phyloP scores from a whole-genome alignment of 2,797 vertebrate species.

The Nothura maculosa region DNA sequence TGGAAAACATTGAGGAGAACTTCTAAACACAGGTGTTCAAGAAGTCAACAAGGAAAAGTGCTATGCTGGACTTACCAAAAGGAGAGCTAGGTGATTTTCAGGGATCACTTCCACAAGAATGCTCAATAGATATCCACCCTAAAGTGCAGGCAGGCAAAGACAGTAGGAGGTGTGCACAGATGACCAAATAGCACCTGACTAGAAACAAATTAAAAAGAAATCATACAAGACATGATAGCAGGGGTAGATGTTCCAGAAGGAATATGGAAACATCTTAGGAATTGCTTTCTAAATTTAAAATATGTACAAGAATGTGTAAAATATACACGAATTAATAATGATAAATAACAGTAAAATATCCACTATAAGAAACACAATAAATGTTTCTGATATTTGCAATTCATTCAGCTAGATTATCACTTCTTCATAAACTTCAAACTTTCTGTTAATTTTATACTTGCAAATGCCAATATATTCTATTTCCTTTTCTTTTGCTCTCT shows the following conservation, averaged over 20 bases:
- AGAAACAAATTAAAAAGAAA: not conserved
- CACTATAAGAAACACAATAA: not conserved
- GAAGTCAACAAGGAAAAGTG: rapidly evolving
- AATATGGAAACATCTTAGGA: not conserved
- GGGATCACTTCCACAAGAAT: not conserved
- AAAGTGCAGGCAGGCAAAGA: not conserved
- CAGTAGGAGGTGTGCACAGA: rapidly evolving
- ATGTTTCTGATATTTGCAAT: not conserved
- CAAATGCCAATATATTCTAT: not conserved
- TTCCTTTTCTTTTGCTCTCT: not conserved
- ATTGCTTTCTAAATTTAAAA: not conserved
- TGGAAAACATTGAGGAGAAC: not conserved
- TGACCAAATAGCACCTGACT: not conserved
- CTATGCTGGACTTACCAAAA: not conserved
- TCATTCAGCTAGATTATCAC: not conserved
- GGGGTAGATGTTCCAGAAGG: not conserved
- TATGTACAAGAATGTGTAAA: not conserved
- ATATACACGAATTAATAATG: not conserved
- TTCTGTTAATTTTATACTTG: not conserved
- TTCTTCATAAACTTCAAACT: not conserved
- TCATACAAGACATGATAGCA: not conserved
- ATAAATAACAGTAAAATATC: not conserved
- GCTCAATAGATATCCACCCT: not conserved
- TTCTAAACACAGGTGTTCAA: not conserved
- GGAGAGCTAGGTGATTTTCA: not conserved